Conservation (phyloP, 2,888 invertebrate species). For the Nemotelus nigrinus region DNA sequence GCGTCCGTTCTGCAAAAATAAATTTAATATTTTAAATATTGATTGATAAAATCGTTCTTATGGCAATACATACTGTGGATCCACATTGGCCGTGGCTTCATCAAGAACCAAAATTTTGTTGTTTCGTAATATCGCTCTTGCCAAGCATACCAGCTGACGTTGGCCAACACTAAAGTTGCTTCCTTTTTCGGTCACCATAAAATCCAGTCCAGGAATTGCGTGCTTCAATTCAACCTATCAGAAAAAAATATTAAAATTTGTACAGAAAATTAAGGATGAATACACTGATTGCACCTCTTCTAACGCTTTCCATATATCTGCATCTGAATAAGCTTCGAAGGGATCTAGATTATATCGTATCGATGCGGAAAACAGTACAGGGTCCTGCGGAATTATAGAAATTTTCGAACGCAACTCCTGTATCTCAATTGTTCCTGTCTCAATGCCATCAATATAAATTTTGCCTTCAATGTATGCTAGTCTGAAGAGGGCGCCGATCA, state of each 20-base stretch:
- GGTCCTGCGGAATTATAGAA: constrained; percentile 70
- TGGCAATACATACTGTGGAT: constrained; percentile 66
- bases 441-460: constrained; percentile 78
- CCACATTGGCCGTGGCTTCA: constrained; percentile 78
- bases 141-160: constrained; percentile 74
- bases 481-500: constrained; percentile 82
- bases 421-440: constrained; percentile 67
- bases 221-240: constrained; percentile 68
- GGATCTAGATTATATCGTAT: constrained; percentile 74
- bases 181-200: constrained; percentile 68
- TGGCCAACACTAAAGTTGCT: constrained; percentile 75
- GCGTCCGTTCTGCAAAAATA: constrained; percentile 76
- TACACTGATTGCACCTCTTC: constrained; percentile 56
- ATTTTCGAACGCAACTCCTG: constrained; percentile 67
- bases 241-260: neutral
- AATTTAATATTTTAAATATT: constrained; percentile 52
- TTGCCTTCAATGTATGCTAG: constrained; percentile 76
- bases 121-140: constrained; percentile 72
- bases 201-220: constrained; percentile 67
- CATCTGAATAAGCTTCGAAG: constrained; percentile 63
- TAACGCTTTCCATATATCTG: constrained; percentile 61
- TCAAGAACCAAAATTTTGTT: constrained; percentile 74
- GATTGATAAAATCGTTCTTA: neutral
- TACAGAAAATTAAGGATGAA: neutral
- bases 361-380: constrained; percentile 70